Evolutionary conservation across 2,888 invertebrate species (phyloP), one percentile per base, ranked within the genome.

Genomic region (Euspilapteryx auroguttella): DNA sequence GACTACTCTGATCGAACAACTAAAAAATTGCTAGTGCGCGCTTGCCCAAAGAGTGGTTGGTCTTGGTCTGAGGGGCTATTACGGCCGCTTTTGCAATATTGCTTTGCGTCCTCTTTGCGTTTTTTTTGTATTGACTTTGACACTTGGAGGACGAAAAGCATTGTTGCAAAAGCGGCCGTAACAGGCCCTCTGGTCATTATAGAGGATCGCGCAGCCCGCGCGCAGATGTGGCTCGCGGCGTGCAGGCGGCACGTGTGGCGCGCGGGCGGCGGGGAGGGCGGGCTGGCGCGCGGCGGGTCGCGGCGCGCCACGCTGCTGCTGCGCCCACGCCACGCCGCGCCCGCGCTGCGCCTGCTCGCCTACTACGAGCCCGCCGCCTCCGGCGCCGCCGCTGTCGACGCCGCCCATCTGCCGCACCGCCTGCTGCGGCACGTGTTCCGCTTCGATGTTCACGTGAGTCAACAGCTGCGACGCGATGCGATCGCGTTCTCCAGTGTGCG

Each of bases 171-270:
- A n/a, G n/a, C n/a, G n/a, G n/a, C n/a, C n/a, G n/a, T n/a, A n/a
- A n/a, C n/a, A n/a, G n/a, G n/a, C n/a, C n/a, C n/a, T n/a, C n/a
- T n/a, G n/a, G n/a, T n/a, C n/a, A n/a, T n/a, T n/a, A n/a, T n/a
- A 68, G 71, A 73, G 36, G 73, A 73, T 50, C 63, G 73, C 0
- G 50, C 51, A 21, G 55, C 52, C 21, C 64, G 69, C 0, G 41
- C 53, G 29, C 46, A 38, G 14, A 34, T 42, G 26, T 49, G 58
- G 54, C 54, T 53, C 4, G 31, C 27, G 12, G 33, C 39, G 32
- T 49, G 50, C 29, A 42, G 41, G 30, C 47, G 55, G 5, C 57
- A 54, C 49, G 50, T 41, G 45, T 32, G 36, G 30, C 24, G 32
- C 10, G 33, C 31, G 21, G 24, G 32, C 29, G 32, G 35, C 34